Evolutionary conservation across 2,888 invertebrate species (phyloP).

Genomic region (Cephalotes varians): DNA sequence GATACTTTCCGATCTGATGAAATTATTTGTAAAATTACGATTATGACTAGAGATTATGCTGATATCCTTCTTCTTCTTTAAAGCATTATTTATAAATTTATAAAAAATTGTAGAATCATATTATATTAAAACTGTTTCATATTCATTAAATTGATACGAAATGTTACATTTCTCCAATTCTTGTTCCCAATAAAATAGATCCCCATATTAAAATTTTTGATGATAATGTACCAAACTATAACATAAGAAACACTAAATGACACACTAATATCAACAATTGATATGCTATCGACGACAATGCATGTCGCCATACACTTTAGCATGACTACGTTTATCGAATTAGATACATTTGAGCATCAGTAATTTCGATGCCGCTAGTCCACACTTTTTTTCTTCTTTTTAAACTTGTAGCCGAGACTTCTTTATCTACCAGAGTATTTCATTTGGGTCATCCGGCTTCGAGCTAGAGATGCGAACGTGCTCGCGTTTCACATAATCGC

Average conservation of each 20-base stretch:
- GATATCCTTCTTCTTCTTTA: neutral
- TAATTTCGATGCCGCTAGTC: neutral
- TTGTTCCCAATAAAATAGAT: neutral
- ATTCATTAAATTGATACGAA: neutral
- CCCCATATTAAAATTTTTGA: neutral
- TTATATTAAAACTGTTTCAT: neutral
- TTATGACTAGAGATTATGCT: neutral
- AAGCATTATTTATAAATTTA: neutral
- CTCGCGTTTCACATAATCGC: conserved; percentile 20
- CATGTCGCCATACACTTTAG: conserved; percentile 32
- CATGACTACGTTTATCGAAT: conserved; percentile 48
- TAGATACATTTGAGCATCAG: neutral
- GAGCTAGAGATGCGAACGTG: neutral
- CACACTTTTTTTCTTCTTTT: neutral
- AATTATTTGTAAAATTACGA: neutral
- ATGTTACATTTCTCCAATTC: no score
- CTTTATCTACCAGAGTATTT: neutral
- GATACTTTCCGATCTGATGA: neutral
- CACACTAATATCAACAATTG: no score
- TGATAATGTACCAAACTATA: neutral
- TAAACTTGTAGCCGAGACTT: neutral
- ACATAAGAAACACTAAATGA: neutral
- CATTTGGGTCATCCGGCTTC: neutral
- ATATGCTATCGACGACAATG: neutral
- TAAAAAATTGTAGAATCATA: neutral